phyloP scores from a whole-genome alignment of 2,113 vertebrate species.

The Ptyas mucosa region DNA sequence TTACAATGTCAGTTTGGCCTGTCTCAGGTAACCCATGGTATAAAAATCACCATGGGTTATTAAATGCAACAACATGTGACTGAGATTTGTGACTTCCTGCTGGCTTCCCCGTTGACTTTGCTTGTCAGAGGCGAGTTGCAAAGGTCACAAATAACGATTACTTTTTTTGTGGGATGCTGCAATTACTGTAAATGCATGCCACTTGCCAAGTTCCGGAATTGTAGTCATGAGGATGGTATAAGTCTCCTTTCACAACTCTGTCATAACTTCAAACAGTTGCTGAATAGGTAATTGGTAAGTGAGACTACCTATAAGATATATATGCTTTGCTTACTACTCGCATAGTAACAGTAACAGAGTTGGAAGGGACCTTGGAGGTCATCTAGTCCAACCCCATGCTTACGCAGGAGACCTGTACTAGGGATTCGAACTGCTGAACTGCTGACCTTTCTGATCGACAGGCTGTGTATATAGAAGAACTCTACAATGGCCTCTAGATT shows the following conservation, averaged over 20 bases:
- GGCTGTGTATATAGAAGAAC: conserved; percentile 27
- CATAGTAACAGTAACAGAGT: not conserved
- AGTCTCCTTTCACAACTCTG: not conserved
- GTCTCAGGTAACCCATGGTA: no score
- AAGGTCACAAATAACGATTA: not conserved
- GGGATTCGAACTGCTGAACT: no score
- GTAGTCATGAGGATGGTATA: not conserved
- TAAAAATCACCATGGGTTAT: not conserved
- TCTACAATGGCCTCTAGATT: conserved; percentile 15
- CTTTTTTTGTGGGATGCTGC: not conserved
- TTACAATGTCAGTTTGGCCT: not conserved
- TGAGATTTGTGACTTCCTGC: not conserved
- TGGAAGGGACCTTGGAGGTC: no score
- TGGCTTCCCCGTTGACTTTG: not conserved
- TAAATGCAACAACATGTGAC: not conserved
- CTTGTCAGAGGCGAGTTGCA: not conserved
- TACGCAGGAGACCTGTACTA: no score
- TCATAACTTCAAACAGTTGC: not conserved
- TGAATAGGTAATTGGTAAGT: not conserved
- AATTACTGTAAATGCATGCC: not conserved
- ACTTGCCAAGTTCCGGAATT: not conserved
- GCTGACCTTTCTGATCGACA: not conserved
- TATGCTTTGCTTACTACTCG: conserved; percentile 31
- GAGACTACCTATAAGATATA: not conserved
- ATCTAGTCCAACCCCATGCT: no score